phyloP scores from a whole-genome alignment of 2,888 invertebrate species.

The Danaus chrysippus region DNA sequence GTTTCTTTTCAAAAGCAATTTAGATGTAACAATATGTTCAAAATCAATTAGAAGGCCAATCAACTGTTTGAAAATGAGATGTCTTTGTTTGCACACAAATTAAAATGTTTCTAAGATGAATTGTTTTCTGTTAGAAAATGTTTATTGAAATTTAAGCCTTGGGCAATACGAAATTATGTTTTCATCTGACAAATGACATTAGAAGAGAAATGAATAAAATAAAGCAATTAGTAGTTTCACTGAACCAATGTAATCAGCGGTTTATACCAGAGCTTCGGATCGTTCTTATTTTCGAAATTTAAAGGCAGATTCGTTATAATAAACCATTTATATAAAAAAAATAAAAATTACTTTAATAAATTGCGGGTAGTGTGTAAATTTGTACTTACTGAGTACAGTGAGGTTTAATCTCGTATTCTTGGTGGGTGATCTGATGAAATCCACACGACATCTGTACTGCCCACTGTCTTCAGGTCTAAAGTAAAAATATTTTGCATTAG shows the following conservation, averaged over 20 bases:
- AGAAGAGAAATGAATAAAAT: background rate
- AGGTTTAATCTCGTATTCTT: conserved; percentile 92
- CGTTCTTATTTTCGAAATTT: background rate
- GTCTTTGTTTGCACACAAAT: conserved; percentile 10
- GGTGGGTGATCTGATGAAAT: conserved; percentile 93
- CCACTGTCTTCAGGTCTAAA: conserved; percentile 81
- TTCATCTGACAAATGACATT: background rate
- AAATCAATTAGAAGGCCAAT: conserved; percentile 13
- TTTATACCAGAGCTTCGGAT: background rate
- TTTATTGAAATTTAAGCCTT: conserved; percentile 10
- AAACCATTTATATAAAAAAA: too few species aligned
- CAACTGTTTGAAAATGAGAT: conserved; percentile 10
- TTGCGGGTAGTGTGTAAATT: conserved; percentile 5
- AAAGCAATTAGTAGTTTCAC: conserved; percentile 6
- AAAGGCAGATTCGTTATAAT: background rate
- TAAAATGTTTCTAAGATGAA: conserved; percentile 12
- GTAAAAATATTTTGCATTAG: conserved; percentile 25
- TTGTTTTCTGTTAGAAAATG: conserved; percentile 11
- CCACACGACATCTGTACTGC: conserved; percentile 87
- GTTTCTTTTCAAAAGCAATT: background rate
- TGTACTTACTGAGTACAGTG: conserved; percentile 93
- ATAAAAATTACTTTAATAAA: background rate
- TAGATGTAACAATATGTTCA: conserved; percentile 12
- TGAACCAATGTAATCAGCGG: background rate
- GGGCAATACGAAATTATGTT: background rate